Percentiles rank a stretch among this genome's conserved stretches.
These are phyloP conservation scores for Amphiprion clarkii DNA, from an alignment of 2,797 vertebrate species.

Conservation along the genomic window DNA sequence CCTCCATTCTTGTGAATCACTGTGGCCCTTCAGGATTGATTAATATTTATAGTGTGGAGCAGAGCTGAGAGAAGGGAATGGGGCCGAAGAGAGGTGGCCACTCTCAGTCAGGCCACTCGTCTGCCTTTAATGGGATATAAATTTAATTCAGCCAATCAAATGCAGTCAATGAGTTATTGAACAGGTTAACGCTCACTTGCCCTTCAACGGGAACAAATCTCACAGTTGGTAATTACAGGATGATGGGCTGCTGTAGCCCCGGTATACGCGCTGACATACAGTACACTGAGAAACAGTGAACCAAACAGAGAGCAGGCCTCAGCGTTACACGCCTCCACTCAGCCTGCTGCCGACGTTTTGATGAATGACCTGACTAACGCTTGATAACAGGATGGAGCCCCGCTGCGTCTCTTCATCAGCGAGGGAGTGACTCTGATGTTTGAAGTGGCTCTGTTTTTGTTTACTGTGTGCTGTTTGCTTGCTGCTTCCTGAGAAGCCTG, in stretches of 20 bases:
- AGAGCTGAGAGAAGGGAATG: slow-evolving; percentile 31
- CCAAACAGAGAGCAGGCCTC: slow-evolving; percentile 7
- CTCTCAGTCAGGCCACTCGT: slow-evolving; percentile 29
- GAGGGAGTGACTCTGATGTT: slow-evolving; percentile 29
- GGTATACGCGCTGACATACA: slow-evolving; percentile 14
- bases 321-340: not conserved
- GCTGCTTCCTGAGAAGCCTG: slow-evolving; percentile 20
- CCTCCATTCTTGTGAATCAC: slow-evolving; percentile 1
- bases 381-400: slow-evolving; percentile 53
- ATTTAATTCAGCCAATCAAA: slow-evolving; percentile 48
- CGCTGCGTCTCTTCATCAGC: slow-evolving; percentile 52
- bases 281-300: slow-evolving; percentile 16
- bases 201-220: slow-evolving; percentile 41
- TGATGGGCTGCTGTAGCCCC: slow-evolving; percentile 19
- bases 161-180: slow-evolving; percentile 48
- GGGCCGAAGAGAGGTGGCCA: slow-evolving; percentile 13
- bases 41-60: slow-evolving; percentile 31
- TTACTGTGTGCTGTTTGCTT: slow-evolving; percentile 47
- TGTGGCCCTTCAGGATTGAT: slow-evolving; percentile 24
- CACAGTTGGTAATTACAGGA: slow-evolving; percentile 44
- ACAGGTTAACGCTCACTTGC: slow-evolving; percentile 50
- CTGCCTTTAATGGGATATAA: slow-evolving; percentile 42
- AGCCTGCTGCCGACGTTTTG: slow-evolving; percentile 51
- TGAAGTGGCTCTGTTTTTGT: slow-evolving; percentile 53
- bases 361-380: slow-evolving; percentile 55